Evolutionary conservation across 1,140 invertebrate species (phyloP), one percentile per base, ranked within the genome.

Genomic region (Cataglyphis hispanica): DNA sequence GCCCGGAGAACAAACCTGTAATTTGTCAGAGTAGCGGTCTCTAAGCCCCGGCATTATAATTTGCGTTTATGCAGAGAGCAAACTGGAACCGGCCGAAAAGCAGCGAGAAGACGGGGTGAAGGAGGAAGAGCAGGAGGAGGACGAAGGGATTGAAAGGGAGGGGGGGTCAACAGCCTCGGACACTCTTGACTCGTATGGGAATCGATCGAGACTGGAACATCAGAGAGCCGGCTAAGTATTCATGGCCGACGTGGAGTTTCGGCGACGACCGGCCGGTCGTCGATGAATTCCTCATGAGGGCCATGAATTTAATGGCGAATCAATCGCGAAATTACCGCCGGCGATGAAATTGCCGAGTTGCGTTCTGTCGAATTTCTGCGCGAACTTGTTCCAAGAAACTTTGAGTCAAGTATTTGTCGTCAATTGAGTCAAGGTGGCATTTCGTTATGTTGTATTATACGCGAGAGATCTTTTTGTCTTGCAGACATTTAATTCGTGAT

Each of bases 1-100:
- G 89, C 70, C 77, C 72, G 77, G 81, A 86, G 88, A 87, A 90
- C 89, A 90, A 90, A 90, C 89, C 89, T 87, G 83, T 90, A 90
- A 90, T 90, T 90, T 90, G 89, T 90, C 89, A 90, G 89, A 90
- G 86, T 77, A 84, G 67, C 43, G 89, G 50, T 84, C 83, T 87
- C 89, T 84, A 86, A 90, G 88, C 88, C 77, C 83, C 25, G 77
- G 86, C 88, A 90, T 90, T 90, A 90, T 90, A 90, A 90, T 90
- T 90, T 90, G 89, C 89, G 89, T 88, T 86, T 90, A 88, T 90
- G 88, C 66, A 67, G 86, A 85, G 81, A 89, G 78, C 85, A 84
- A 89, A 78, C 77, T 86, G 74, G 85, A 89, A 60, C 80, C 53
- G 16, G 25, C 80, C 69, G 80, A 74, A 74, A 83, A 43, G 56